Evolutionary conservation across 2,113 vertebrate species (phyloP).

Genomic region (Cariama cristata): DNA sequence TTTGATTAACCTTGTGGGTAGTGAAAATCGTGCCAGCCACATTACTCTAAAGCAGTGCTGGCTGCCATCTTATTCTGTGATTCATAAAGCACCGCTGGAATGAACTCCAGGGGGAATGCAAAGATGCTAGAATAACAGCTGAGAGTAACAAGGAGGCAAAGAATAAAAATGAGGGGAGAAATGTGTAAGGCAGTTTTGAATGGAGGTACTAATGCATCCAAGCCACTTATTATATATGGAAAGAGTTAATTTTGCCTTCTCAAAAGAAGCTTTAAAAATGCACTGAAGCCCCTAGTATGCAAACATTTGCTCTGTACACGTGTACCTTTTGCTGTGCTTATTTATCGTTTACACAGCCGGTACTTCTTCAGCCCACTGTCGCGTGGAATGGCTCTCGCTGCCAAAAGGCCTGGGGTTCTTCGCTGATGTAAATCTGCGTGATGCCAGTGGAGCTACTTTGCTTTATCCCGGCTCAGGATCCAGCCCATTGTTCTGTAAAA

Average conservation of each 20-base stretch:
- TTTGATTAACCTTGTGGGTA: slow-evolving; percentile 14
- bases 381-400: background rate
- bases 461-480: background rate
- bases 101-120: slow-evolving; percentile 55
- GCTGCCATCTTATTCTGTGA: slow-evolving; percentile 55
- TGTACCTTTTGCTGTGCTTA: background rate
- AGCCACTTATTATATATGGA: background rate
- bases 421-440: background rate
- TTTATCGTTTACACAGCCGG: background rate
- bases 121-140: slow-evolving; percentile 64
- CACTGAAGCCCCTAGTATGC: background rate
- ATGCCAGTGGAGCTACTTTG: background rate
- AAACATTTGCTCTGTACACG: background rate
- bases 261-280: background rate
- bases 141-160: slow-evolving; percentile 25
- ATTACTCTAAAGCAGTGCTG: background rate
- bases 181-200: background rate
- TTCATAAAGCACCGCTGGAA: slow-evolving; percentile 58
- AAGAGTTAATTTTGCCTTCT: background rate
- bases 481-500: background rate
- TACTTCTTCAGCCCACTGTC: background rate
- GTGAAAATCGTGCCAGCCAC: slow-evolving; percentile 27
- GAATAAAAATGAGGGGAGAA: slow-evolving; percentile 36
- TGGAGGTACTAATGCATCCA: background rate
- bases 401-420: background rate